Evolutionary conservation across 2,113 vertebrate genomes (phyloP).

Genomic region (Barbus barbus): DNA sequence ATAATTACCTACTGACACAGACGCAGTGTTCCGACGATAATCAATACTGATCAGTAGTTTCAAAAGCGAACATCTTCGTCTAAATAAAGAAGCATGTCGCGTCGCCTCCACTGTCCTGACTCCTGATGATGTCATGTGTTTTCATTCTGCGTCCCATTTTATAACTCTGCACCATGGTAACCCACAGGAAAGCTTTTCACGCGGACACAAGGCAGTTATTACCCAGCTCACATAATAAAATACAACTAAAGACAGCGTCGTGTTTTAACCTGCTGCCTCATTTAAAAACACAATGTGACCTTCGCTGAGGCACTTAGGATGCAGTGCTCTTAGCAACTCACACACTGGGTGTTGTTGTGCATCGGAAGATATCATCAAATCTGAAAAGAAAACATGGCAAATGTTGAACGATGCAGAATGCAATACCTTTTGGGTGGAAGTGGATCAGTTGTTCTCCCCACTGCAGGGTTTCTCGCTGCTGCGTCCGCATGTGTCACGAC

Average conservation of each 20-base stretch:
- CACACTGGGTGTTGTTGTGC: not conserved
- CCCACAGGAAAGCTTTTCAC: not conserved
- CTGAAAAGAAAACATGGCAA: not conserved
- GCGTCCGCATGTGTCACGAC: slow-evolving; percentile 46
- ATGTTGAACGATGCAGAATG: not conserved
- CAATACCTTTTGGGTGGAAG: slow-evolving; percentile 48
- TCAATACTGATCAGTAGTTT: not conserved
- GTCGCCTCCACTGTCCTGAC: slow-evolving; percentile 43
- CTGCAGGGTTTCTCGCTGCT: slow-evolving; percentile 38
- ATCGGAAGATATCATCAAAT: not conserved
- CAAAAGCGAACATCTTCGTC: not conserved
- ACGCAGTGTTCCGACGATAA: not conserved
- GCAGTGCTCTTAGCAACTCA: not conserved
- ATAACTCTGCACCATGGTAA: slow-evolving; percentile 34
- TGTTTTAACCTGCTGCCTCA: not conserved
- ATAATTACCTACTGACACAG: not conserved
- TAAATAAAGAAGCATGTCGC: slow-evolving; percentile 47
- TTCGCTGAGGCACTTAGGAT: slow-evolving; percentile 21
- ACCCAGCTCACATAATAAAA: not conserved
- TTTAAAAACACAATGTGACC: slow-evolving; percentile 39
- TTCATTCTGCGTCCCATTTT: slow-evolving; percentile 53
- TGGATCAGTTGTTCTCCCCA: slow-evolving; percentile 47
- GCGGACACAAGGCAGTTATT: not conserved
- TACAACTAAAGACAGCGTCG: not conserved
- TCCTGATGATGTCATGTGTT: slow-evolving; percentile 61